A percentile compares a stretch with the other conserved stretches of the same genome.
Evolutionary conservation across 2,797 vertebrate species (phyloP).

Genomic region (Helarctos malayanus): DNA sequence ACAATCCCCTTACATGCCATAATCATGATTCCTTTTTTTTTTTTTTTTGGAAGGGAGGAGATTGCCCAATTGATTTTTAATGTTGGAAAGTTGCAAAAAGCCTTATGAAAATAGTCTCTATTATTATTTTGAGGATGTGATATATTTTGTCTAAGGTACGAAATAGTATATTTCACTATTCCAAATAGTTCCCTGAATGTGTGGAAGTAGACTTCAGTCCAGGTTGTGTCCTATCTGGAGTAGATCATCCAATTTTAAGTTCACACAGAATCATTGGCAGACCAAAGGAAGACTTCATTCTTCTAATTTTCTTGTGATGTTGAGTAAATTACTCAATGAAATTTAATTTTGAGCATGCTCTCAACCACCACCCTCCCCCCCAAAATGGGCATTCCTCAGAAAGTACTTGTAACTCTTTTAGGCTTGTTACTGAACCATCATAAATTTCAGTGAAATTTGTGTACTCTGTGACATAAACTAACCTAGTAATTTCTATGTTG

Average conservation of each 20-base stretch:
- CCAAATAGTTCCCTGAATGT: conserved; percentile 34
- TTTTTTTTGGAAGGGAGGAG: not conserved
- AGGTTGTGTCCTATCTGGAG: not conserved
- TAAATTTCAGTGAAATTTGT: not conserved
- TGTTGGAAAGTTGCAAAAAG: conserved; percentile 50
- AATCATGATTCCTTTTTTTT: conserved; percentile 4
- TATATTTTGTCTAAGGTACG: conserved; percentile 19
- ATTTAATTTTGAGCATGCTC: conserved; percentile 15
- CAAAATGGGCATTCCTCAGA: conserved; percentile 21
- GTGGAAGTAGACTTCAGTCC: conserved; percentile 12
- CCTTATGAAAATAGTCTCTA: conserved; percentile 35
- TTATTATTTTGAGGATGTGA: conserved; percentile 58
- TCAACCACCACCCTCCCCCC: not conserved
- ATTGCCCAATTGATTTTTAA: conserved; percentile 38
- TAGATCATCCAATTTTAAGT: conserved; percentile 58
- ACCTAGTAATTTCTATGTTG: not conserved
- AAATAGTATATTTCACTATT: conserved; percentile 37
- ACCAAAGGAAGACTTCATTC: conserved; percentile 14
- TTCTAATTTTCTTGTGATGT: conserved; percentile 36
- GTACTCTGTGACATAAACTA: not conserved
- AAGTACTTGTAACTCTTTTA: conserved; percentile 52
- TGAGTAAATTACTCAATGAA: conserved; percentile 44
- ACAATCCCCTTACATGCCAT: not conserved
- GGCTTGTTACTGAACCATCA: not conserved
- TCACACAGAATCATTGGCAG: conserved; percentile 56